Evolutionary conservation across 2,797 vertebrate species (phyloP).

Genomic region (Meriones psammophilus): DNA sequence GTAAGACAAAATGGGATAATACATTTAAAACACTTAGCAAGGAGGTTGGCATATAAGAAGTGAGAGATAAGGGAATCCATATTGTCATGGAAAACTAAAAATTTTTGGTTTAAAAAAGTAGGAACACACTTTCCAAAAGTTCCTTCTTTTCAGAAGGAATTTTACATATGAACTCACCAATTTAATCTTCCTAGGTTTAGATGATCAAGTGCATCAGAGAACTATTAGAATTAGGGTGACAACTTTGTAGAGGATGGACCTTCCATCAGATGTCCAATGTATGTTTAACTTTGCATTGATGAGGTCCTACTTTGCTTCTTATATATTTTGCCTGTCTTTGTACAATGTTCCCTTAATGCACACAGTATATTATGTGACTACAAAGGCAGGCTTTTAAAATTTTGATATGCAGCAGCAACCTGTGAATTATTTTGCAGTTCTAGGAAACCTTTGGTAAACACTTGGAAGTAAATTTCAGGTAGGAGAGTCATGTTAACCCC

Average conservation of each 20-base stretch:
- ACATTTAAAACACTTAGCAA: not conserved
- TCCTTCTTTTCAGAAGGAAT: not conserved
- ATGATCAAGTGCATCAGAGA: not conserved
- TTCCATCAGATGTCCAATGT: slow-evolving; percentile 30
- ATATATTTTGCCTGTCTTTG: not conserved
- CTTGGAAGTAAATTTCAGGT: too few species aligned
- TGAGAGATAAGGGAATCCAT: not conserved
- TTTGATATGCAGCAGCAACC: too few species aligned
- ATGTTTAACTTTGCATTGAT: not conserved
- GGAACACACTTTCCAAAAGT: not conserved
- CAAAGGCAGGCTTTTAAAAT: too few species aligned
- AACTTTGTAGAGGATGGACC: not conserved
- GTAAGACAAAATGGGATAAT: not conserved
- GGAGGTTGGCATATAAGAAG: not conserved
- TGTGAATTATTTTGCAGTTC: too few species aligned
- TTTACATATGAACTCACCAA: not conserved
- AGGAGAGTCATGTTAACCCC: too few species aligned
- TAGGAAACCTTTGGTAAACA: too few species aligned
- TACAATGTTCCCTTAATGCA: not conserved
- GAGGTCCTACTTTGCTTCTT: slow-evolving; percentile 18
- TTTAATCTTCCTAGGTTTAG: not conserved
- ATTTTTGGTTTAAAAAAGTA: not conserved
- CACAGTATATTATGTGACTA: not conserved
- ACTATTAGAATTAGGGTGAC: not conserved
- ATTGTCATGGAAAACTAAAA: not conserved